Evolutionary conservation across 1,140 invertebrate genomes (phyloP).

Genomic region (Drosophila sturtevanti): DNA sequence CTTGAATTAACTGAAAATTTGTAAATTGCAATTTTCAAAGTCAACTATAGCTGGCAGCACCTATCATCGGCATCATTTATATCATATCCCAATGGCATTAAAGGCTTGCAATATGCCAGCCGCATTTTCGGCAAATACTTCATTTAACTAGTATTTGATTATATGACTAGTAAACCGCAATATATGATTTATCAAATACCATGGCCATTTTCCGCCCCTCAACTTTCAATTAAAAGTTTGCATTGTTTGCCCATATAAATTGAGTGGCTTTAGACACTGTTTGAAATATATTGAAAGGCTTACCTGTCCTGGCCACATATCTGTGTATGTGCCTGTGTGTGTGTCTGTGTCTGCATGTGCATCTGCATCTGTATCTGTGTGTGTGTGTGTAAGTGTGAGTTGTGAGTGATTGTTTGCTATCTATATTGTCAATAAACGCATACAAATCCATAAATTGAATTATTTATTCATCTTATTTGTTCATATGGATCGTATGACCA

Average conservation of each 20-base stretch:
- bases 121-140: conserved; percentile 8
- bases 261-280: conserved; percentile 28
- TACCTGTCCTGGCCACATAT: conserved; percentile 28
- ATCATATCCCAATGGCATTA: background rate
- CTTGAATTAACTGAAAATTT: background rate
- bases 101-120: background rate
- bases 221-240: conserved; percentile 37
- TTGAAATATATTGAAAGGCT: conserved; percentile 56
- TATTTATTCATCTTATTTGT: conserved; percentile 64
- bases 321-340: background rate
- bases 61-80: no score
- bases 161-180: conserved; percentile 12
- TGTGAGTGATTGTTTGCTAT: background rate
- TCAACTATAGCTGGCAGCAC: background rate
- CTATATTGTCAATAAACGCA: conserved; percentile 44
- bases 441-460: conserved; percentile 59
- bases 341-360: background rate
- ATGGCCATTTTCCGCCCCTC: background rate
- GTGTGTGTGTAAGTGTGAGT: background rate
- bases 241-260: conserved; percentile 12
- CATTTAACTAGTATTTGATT: background rate
- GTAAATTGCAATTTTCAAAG: background rate
- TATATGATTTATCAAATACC: background rate
- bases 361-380: background rate
- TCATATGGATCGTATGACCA: conserved; percentile 41